Base-by-base conservation (phyloP, 2,888 invertebrate species). In the Lucinisca nassula region DNA sequence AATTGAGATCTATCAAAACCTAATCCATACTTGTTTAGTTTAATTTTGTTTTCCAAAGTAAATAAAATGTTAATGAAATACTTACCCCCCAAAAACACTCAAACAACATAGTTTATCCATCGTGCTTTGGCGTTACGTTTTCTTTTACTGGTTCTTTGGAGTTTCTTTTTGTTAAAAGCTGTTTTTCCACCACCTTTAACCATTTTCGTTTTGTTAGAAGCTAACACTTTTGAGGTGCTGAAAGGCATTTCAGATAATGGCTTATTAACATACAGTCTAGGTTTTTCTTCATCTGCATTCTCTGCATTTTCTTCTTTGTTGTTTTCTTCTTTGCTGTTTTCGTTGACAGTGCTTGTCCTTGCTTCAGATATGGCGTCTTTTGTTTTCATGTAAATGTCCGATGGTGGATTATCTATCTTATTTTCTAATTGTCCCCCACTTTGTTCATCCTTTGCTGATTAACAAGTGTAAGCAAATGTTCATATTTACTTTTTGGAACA, bases 401-500 rank as follows among this genome's bases (percentile, higher is more conserved):
- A 30, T 40, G 38, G n/a, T n/a, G n/a, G n/a, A n/a, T n/a, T n/a
- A 21, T 67, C 40, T 74, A 32, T 21, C n/a, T n/a, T n/a, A 55
- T 51, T 58, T 17, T 30, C 14, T n/a, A 58, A 4, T 37, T 58
- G 55, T 21, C 73, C 77, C 2, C 38, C 72, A 35, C 37, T 77
- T 49, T 37, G 37, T 78, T 58, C 35, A 21, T 8, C 21, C 67
- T 67, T 32, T 35, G 2, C 67, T 32, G 67, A 35, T 67, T 78
- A 45, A 14, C 27, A 72, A 73, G 78, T 32, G 74, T 78, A 12
- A 85, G 74, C 24, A 85, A 77, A 49, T 81, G 76, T 27, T 81
- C 85, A 32, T 82, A 82, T 82, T 82, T 45, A 27, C 30, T 67
- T 79, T 85, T 85, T 14, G 85, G 82, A 35, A 85, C 55, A 37